A percentile compares a stretch with the other conserved stretches of the same genome.
Evolutionary conservation across 1,140 invertebrate genomes (phyloP).

Genomic region (Tachypleus tridentatus): DNA sequence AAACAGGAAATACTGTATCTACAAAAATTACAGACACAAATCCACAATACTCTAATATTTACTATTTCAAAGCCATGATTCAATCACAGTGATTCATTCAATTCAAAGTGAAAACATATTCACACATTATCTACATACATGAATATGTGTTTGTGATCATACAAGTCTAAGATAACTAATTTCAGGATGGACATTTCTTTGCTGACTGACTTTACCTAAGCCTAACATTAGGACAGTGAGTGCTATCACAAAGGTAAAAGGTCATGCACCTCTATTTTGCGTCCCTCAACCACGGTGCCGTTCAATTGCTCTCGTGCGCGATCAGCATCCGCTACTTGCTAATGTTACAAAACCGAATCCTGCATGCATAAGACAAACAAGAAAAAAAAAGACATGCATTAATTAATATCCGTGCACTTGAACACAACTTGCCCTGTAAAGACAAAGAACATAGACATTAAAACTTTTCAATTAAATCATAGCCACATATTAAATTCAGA

Average conservation of each 20-base stretch:
- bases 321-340: conserved; percentile 99
- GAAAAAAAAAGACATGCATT: conserved; percentile 42
- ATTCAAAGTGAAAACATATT: no score
- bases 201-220: background rate
- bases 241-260: conserved; percentile 13
- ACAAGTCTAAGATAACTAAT: no score
- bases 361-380: conserved; percentile 40
- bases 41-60: no score
- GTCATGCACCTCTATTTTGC: conserved; percentile 92
- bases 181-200: conserved; percentile 19
- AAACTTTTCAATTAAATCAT: no score
- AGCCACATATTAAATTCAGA: no score
- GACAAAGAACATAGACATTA: no score
- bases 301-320: conserved; percentile 99
- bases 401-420: conserved; percentile 15
- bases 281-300: conserved; percentile 99
- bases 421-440: background rate
- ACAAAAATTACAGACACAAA: no score
- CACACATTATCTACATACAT: no score
- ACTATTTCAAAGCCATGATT: no score
- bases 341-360: conserved; percentile 99
- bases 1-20: no score
- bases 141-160: no score
- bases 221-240: conserved; percentile 9
- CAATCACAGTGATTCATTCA: no score